Base-by-base conservation (phyloP, 2,888 invertebrate genomes). In the Lacanobia wlatinum region DNA sequence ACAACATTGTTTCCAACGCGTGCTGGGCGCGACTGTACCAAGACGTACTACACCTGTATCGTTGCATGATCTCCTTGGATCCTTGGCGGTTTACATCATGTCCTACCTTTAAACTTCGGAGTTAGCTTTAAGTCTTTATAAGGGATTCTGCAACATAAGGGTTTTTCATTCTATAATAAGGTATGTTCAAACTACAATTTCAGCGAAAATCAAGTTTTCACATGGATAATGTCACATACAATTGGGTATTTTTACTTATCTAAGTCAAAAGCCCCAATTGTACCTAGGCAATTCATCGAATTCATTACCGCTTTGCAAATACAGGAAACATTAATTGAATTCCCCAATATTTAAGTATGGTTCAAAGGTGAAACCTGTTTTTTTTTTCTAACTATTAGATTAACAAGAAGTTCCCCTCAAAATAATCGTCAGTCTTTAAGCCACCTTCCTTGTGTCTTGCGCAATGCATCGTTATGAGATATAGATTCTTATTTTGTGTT, bases 371-470 rank as follows among this genome's bases (percentile, higher is more conserved):
- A 38, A 21, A 55, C 14, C 59, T 83, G 80, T 40, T 9, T 9
- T 40, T 6, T 38, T 38, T 9, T 40, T 40, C 8, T 40, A 40
- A 9, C 18, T 43, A 66, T 80, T 56, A 28, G 28, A 28, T 28
- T 28, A 28, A 28, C 28, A 28, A 28, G n/a, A 34, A 5, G 63
- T 82, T 65, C 55, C 72, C 56, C 55, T 9, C 56, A 84, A 80
- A 79, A n/a, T n/a, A n/a, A n/a, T n/a, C n/a, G n/a, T n/a, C n/a
- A n/a, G n/a, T n/a, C n/a, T n/a, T n/a, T n/a, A n/a, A n/a, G 69
- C 81, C 87, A 90, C 93, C 93, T 90, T 72, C 67, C 67, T 78
- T 61, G 61, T 72, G 48, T 55, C 67, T 68, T 53, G 23, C 67
- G 62, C 34, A 14, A 56, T 76, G 59, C 52, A 46, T 58, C 34